These are phyloP conservation scores for Betta splendens DNA, from an alignment of 2,797 vertebrate species.

Conservation along the genomic window DNA sequence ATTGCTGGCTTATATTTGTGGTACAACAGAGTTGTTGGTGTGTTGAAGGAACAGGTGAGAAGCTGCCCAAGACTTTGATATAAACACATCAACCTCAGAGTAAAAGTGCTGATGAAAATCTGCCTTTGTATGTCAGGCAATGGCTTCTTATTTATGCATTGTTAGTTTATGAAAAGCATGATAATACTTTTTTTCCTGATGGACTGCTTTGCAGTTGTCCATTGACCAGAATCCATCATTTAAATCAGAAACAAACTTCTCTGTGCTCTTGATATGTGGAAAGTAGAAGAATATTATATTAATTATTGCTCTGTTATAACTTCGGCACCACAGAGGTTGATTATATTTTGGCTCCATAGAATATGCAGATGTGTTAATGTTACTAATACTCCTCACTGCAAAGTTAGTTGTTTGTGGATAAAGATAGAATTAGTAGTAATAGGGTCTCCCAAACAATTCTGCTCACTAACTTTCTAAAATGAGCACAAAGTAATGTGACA, in stretches of 20 bases:
- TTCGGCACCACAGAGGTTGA: too few relatives aligned
- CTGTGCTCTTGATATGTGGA: background rate
- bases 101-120: background rate
- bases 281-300: background rate
- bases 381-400: too few relatives aligned
- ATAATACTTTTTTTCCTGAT: background rate
- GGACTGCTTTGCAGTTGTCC: background rate
- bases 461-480: too few relatives aligned
- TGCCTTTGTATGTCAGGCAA: background rate
- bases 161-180: slow-evolving; percentile 1
- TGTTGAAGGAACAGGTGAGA: background rate
- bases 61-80: background rate
- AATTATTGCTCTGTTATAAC: too few relatives aligned
- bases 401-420: too few relatives aligned
- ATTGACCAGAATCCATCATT: background rate
- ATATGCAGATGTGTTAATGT: too few relatives aligned
- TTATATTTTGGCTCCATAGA: too few relatives aligned
- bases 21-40: background rate
- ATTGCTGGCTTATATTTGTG: background rate
- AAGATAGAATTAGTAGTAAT: too few relatives aligned
- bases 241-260: background rate
- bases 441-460: too few relatives aligned
- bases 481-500: too few relatives aligned
- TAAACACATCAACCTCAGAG: background rate
- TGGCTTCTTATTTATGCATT: background rate